Evolutionary conservation across 2,113 vertebrate species (phyloP), one percentile per base, ranked within the genome.

Genomic region (Potamarius usumacintae): DNA sequence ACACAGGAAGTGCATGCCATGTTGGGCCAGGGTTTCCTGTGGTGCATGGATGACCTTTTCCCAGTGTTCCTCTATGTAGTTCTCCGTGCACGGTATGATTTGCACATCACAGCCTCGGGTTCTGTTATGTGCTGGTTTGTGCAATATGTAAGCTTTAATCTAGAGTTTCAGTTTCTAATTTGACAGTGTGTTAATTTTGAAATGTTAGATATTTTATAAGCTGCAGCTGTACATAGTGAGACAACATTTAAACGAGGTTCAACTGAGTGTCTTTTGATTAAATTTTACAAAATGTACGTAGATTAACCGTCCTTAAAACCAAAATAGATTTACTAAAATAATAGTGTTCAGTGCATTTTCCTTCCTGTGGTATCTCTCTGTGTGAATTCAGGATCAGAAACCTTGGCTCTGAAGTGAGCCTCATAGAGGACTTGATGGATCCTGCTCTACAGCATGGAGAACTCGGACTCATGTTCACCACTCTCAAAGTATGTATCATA

Each of bases 21-120:
- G 52, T 94, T 97, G 87, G 95, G 96, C 53, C 94, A 94, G 82
- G 95, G 96, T 91, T 99, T 98, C 92, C 89, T 99, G 85, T 99
- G 97, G 98, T 98, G 97, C 91, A 99, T 99, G 98, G 98, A 99
- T 86, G 98, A 99, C 90, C 95, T 99, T 85, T 97, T 99, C 90
- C 98, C 98, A 1, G 97, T 99, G 86, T 99, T 98, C 94, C 95
- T 99, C n/a, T 99, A 98, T 20, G 96, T 99, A 92, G 98, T 99
- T 88, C 94, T 99, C 55, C 96, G 98, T 91, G 97, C 98, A 76
- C 97, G 97, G 98, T 99, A 90, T 27, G 77, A 17, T 20, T 83
- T 63, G 25, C 5, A 60, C 27, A 53, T 25, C 25, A 34, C 9
- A 53, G 20, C 7, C 1, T 87, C 4, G n/a, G 1, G 22, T 57